Base-by-base conservation (phyloP, 1,140 invertebrate species). In the Drosophila willistoni region DNA sequence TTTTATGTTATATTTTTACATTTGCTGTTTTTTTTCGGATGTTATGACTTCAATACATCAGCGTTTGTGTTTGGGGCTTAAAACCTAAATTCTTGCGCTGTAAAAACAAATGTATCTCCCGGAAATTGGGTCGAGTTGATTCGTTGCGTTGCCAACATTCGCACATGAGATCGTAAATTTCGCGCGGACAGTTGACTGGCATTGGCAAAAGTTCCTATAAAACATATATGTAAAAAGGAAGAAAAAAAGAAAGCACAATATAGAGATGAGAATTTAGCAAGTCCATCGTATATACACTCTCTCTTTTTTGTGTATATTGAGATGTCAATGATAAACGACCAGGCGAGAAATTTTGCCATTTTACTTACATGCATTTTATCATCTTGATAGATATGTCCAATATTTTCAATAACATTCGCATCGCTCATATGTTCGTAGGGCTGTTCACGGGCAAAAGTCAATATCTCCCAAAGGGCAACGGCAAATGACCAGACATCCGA, bases 61-160 rank as follows among this genome's bases (percentile, higher is more conserved):
- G 76, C 54, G 78, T 74, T 29, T 90, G 79, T 17, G 69, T 71
- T 34, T 68, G 73, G 51, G 95, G 95, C 81, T 95, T 95, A 92
- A 96, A 97, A 41, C 97, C 97, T 73, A 97, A 94, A 91, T 97
- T 97, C 93, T 98, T 98, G 74, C 97, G 94, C 90, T 98, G 96
- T 47, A 98, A 94, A 93, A 98, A 98, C 87, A 98, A 94, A 91
- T 98, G 96, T 69, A 98, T 97, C 93, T 98, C 97, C 68, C 96
- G 94, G 93, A 98, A 99, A 68, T 96, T 96, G 14, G 98, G 98
- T n/a, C 98, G 94, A 86, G 96, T 95, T 6, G 94, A 92, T 57
- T 96, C 96, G 82, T 97, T 96, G 25, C 96, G 94, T 84, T 97
- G 96, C 98, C 98, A 99, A 92, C 98, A 98, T 90, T 98, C 97